These are phyloP conservation scores for Amphiprion percula DNA, from an alignment of 2,113 vertebrate genomes.

Conservation along the genomic window DNA sequence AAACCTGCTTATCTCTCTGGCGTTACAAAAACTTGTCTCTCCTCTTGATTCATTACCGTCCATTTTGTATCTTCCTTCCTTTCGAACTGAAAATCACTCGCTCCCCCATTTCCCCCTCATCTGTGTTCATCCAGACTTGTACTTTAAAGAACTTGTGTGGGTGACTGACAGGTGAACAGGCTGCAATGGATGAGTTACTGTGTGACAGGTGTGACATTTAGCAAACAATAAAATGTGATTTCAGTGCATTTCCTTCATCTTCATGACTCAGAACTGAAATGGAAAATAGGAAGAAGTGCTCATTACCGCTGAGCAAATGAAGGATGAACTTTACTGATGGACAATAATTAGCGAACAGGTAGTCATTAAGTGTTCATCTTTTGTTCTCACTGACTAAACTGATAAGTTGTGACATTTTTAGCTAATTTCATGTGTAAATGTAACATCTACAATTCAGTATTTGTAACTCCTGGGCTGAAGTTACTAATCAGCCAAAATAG, in stretches of 20 bases:
- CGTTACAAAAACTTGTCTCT: not conserved
- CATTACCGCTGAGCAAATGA: not conserved
- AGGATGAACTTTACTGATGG: not conserved
- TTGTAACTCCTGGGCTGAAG: too few species aligned
- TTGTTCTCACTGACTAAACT: too few species aligned
- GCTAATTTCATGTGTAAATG: too few species aligned
- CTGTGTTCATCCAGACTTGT: not conserved
- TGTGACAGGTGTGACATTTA: too few species aligned
- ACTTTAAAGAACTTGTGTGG: not conserved
- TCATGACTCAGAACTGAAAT: constrained; percentile 1
- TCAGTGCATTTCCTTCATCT: not conserved
- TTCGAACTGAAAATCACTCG: not conserved
- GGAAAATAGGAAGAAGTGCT: not conserved
- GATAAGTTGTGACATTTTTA: too few species aligned
- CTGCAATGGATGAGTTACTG: not conserved
- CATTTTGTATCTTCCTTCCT: not conserved
- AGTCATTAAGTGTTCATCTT: too few species aligned
- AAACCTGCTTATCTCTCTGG: not conserved
- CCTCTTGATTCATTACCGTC: not conserved
- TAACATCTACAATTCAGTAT: too few species aligned
- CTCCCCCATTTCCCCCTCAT: not conserved
- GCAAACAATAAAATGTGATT: not conserved
- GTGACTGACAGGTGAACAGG: not conserved
- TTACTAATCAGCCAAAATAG: too few species aligned
- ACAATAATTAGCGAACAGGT: not conserved